These are phyloP conservation scores for Lathronympha strigana DNA, from an alignment of 2,888 invertebrate genomes.

Conservation along the genomic window DNA sequence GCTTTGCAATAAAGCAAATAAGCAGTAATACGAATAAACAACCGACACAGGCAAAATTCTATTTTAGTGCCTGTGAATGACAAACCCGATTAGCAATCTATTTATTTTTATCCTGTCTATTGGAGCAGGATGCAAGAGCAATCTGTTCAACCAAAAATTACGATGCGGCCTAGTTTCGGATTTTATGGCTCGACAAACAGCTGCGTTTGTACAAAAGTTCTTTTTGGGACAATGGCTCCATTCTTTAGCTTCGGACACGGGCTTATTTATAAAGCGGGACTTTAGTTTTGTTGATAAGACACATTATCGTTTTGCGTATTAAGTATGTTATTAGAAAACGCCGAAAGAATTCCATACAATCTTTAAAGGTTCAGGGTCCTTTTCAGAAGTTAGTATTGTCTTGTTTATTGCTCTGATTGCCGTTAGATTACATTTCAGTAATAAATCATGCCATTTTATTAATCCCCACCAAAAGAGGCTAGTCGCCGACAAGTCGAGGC, in stretches of 20 bases:
- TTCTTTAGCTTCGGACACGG: slow-evolving; percentile 28
- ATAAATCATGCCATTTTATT: too few species aligned
- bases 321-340: too few species aligned
- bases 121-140: slow-evolving; percentile 31
- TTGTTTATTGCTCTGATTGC: too few species aligned
- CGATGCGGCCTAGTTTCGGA: slow-evolving; percentile 36
- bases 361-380: too few species aligned
- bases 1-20: too few species aligned
- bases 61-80: neutral
- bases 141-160: slow-evolving; percentile 38
- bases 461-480: too few species aligned
- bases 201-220: slow-evolving; percentile 41
- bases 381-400: too few species aligned
- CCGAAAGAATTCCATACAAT: too few species aligned
- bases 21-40: too few species aligned
- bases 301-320: neutral
- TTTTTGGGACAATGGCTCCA: slow-evolving; percentile 38
- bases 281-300: neutral
- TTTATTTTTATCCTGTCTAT: neutral
- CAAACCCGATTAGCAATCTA: neutral
- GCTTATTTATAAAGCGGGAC: slow-evolving; percentile 14
- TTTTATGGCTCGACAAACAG: slow-evolving; percentile 37
- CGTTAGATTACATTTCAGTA: too few species aligned
- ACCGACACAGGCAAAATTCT: too few species aligned
- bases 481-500: too few species aligned